These are phyloP conservation scores for Diaperis boleti DNA, from an alignment of 2,888 invertebrate species.

Conservation along the genomic window DNA sequence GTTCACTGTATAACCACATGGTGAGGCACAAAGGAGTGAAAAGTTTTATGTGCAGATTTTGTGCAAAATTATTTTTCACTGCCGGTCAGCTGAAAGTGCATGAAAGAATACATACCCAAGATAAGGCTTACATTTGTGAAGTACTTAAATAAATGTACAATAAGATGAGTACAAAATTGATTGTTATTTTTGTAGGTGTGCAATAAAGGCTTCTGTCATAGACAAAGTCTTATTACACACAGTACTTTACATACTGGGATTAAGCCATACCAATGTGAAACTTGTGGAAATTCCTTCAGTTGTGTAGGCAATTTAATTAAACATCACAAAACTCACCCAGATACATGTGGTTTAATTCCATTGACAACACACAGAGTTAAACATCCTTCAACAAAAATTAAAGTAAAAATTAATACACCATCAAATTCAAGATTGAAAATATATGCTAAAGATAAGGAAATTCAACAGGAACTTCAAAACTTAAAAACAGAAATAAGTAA, in stretches of 20 bases:
- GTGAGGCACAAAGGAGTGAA: conserved; percentile 56
- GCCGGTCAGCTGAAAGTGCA: conserved; percentile 60
- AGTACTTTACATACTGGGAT: conserved; percentile 66
- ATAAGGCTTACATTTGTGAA: conserved; percentile 60
- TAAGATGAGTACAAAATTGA: no score
- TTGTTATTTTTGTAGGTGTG: conserved; percentile 65
- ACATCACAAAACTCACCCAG: conserved; percentile 66
- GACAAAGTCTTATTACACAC: conserved; percentile 68
- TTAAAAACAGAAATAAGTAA: conserved; percentile 41
- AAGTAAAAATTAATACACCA: conserved; percentile 59
- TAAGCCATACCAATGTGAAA: conserved; percentile 68
- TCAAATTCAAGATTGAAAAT: conserved; percentile 54
- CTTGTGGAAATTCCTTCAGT: conserved; percentile 66
- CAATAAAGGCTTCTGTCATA: conserved; percentile 67
- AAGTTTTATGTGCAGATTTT: conserved; percentile 59
- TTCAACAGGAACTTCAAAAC: conserved; percentile 47
- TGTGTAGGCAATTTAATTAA: conserved; percentile 68
- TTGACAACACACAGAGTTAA: conserved; percentile 58
- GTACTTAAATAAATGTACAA: conserved; percentile 43
- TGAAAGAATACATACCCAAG: conserved; percentile 61
- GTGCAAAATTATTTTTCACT: conserved; percentile 60
- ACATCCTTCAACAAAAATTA: conserved; percentile 58
- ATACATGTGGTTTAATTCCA: conserved; percentile 64
- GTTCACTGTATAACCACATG: conserved; percentile 60
- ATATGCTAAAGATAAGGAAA: conserved; percentile 47